Conservation (phyloP, 1,140 invertebrate species). For the Lineus longissimus region DNA sequence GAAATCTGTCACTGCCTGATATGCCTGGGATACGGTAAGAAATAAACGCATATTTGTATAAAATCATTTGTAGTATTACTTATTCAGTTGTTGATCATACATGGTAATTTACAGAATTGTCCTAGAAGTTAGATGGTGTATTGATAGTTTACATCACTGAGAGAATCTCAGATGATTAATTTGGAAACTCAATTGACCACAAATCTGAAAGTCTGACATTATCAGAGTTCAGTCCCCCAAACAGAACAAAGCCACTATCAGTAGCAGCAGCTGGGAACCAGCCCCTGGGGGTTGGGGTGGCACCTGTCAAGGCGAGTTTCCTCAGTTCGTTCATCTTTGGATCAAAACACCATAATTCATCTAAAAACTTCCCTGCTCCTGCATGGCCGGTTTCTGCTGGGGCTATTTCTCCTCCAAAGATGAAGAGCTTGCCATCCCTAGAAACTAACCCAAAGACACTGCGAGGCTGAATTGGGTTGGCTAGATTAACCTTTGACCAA, state of each 20-base stretch:
- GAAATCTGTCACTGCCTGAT: too few species aligned
- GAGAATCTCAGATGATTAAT: too few species aligned
- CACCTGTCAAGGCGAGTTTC: conserved; percentile 13
- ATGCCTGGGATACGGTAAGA: too few species aligned
- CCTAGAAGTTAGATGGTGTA: too few species aligned
- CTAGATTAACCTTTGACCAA: conserved; percentile 20
- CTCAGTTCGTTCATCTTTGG: conserved; percentile 14
- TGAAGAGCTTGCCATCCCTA: conserved; percentile 15
- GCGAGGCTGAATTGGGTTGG: conserved; percentile 17
- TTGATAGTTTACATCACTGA: too few species aligned
- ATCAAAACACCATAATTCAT: conserved; percentile 22
- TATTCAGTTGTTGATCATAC: too few species aligned
- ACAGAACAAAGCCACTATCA: conserved; percentile 15
- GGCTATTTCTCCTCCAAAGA: conserved; percentile 26
- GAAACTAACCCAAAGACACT: conserved; percentile 27
- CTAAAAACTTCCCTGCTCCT: conserved; percentile 24
- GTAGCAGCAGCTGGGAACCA: conserved; percentile 22
- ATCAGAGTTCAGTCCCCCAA: conserved; percentile 21
- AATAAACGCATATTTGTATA: too few species aligned
- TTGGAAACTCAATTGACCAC: too few species aligned
- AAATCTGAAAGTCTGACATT: conserved; percentile 16
- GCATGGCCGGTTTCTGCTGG: conserved; percentile 22
- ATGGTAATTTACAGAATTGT: too few species aligned
- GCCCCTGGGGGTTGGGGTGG: conserved; percentile 16
- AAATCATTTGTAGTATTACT: too few species aligned